Conservation (phyloP, 2,888 invertebrate species). For the Microctonus brassicae region DNA sequence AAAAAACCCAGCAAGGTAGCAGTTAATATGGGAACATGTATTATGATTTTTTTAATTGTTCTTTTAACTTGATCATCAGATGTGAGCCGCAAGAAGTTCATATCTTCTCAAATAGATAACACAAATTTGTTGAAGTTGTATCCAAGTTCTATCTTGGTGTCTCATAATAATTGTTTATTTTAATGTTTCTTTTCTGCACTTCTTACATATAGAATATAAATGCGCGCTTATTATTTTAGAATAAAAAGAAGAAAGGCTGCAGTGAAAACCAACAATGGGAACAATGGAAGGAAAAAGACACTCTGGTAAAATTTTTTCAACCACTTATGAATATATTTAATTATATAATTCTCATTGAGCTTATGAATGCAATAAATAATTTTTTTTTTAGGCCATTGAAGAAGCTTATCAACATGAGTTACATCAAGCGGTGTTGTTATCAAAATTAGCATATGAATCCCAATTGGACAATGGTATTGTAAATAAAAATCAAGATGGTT, state of each 20-base stretch:
- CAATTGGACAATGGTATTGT: constrained; percentile 50
- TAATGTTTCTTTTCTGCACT: no score
- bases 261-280: constrained; percentile 78
- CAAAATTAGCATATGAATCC: constrained; percentile 75
- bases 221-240: constrained; percentile 53
- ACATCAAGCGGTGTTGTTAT: constrained; percentile 79
- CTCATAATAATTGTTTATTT: no score
- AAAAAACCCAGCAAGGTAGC: constrained; percentile 62
- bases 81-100: no score
- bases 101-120: no score
- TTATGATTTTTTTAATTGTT: constrained; percentile 47
- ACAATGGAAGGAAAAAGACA: constrained; percentile 81
- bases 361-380: not conserved
- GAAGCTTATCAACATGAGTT: constrained; percentile 72
- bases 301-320: constrained; percentile 72
- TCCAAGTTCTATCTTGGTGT: no score
- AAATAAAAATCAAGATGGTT: constrained; percentile 72
- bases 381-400: constrained; percentile 57
- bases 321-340: not conserved
- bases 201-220: not conserved
- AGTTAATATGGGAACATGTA: constrained; percentile 32
- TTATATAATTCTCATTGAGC: not conserved
- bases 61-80: not conserved
- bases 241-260: constrained; percentile 71
- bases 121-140: no score